Evolutionary conservation across 2,888 invertebrate genomes (phyloP).

Genomic region (Thereva unica): DNA sequence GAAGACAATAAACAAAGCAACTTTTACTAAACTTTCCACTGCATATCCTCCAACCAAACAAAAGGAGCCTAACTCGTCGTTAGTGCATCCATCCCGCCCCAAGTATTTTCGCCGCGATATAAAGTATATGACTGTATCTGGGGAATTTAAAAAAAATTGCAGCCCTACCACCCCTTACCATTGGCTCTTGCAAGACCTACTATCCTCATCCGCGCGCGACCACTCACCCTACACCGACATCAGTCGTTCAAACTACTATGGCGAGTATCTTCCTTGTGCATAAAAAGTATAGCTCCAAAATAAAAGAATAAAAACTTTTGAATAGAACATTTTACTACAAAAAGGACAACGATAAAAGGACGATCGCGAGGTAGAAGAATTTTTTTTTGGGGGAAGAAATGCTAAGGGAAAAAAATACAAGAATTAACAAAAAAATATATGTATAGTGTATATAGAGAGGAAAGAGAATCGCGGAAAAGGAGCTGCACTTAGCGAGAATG

Average conservation of each 20-base stretch:
- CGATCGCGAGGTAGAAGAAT: slow-evolving; percentile 28
- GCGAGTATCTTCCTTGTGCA: background rate
- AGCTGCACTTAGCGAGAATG: slow-evolving; percentile 19
- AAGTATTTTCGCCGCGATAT: background rate
- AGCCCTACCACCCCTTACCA: too few relatives aligned
- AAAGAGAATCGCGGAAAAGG: background rate
- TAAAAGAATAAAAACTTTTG: slow-evolving; percentile 28
- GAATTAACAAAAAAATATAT: background rate
- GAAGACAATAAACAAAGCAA: slow-evolving; percentile 34
- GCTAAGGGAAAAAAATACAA: slow-evolving; percentile 25
- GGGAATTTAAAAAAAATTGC: too few relatives aligned
- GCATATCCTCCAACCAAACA: slow-evolving; percentile 32
- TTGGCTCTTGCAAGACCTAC: too few relatives aligned
- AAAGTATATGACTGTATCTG: background rate
- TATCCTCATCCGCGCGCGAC: too few relatives aligned
- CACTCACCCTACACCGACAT: too few relatives aligned
- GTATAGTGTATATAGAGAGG: background rate
- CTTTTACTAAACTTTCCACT: slow-evolving; percentile 32
- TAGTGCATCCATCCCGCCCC: slow-evolving; percentile 20
- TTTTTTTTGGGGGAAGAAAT: slow-evolving; percentile 22
- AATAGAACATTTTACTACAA: slow-evolving; percentile 33
- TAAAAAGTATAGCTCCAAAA: slow-evolving; percentile 13
- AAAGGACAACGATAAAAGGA: slow-evolving; percentile 34
- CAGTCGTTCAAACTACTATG: too few relatives aligned
- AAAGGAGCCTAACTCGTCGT: slow-evolving; percentile 29